Evolutionary conservation across 2,888 invertebrate species (phyloP).

Genomic region (Quadroppia sp.): DNA sequence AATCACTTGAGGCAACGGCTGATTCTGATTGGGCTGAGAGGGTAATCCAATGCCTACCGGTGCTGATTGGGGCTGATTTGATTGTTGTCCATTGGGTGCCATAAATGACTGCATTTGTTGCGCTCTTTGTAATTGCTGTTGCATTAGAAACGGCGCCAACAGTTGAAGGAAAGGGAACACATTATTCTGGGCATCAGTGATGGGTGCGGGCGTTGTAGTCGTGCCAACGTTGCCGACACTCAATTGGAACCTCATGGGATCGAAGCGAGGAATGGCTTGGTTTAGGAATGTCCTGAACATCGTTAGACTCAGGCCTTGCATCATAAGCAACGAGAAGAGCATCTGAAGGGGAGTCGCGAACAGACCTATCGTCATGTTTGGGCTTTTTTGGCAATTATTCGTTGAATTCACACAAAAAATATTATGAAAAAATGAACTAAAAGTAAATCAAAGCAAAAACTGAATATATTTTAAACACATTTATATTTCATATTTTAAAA

Average conservation of each 20-base stretch:
- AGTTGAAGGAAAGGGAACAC: slow-evolving; percentile 3
- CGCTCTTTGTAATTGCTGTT: slow-evolving; percentile 8
- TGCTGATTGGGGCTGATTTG: neutral
- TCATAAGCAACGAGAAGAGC: slow-evolving; percentile 41
- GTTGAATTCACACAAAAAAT: neutral
- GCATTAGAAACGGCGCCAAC: neutral
- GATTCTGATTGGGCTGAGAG: neutral
- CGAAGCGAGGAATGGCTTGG: slow-evolving; percentile 39
- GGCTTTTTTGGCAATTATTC: neutral
- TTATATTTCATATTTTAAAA: neutral
- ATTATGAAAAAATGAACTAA: no score
- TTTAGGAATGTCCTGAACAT: slow-evolving; percentile 42
- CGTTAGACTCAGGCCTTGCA: slow-evolving; percentile 44
- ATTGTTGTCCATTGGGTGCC: neutral
- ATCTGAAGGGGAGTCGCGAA: slow-evolving; percentile 35
- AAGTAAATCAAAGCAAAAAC: no score
- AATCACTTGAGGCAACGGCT: slow-evolving; percentile 7
- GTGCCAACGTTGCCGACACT: neutral
- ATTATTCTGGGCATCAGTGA: neutral
- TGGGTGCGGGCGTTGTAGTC: neutral
- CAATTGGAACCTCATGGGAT: neutral
- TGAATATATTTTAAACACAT: no score
- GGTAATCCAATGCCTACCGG: neutral
- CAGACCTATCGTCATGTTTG: slow-evolving; percentile 35
- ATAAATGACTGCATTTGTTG: neutral